A percentile compares a stretch with the other conserved stretches of the same genome.
These are phyloP conservation scores for Takifugu bimaculatus DNA, from an alignment of 2,113 vertebrate genomes.

Conservation along the genomic window DNA sequence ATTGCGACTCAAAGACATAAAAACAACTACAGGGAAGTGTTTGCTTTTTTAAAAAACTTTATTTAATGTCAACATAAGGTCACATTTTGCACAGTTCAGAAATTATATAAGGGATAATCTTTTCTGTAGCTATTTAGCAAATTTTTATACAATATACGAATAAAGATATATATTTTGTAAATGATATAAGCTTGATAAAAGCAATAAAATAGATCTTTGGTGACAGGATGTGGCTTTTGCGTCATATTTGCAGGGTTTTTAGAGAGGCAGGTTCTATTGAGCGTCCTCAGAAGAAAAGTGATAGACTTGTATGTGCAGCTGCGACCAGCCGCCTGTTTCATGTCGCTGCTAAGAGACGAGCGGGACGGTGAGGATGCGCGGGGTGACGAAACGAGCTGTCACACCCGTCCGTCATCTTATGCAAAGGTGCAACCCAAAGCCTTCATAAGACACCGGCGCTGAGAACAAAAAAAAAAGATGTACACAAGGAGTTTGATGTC, in stretches of 20 bases:
- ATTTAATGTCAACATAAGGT: too few species aligned
- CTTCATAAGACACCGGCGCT: constrained; percentile 43
- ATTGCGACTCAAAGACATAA: too few species aligned
- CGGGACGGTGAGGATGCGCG: constrained; percentile 47
- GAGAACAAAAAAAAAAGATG: constrained; percentile 47
- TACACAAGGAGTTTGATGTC: constrained; percentile 53
- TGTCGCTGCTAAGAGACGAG: constrained; percentile 31
- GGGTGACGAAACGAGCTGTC: constrained; percentile 60
- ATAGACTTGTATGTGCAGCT: not conserved
- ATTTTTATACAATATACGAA: too few species aligned
- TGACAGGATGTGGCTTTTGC: too few species aligned
- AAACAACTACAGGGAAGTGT: too few species aligned
- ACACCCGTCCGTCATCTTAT: constrained; percentile 50
- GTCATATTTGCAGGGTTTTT: not conserved
- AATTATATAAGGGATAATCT: too few species aligned
- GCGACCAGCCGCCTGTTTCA: constrained; percentile 46
- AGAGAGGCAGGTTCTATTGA: not conserved
- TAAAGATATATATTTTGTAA: too few species aligned
- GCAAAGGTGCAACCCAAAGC: constrained; percentile 69
- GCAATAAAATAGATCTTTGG: too few species aligned
- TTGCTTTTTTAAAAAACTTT: too few species aligned
- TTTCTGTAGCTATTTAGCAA: too few species aligned
- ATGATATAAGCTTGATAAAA: too few species aligned
- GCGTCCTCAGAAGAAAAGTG: not conserved
- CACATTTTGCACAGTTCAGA: too few species aligned